Evolutionary conservation across 2,113 vertebrate genomes (phyloP).

Genomic region (Seriola quinqueradiata): DNA sequence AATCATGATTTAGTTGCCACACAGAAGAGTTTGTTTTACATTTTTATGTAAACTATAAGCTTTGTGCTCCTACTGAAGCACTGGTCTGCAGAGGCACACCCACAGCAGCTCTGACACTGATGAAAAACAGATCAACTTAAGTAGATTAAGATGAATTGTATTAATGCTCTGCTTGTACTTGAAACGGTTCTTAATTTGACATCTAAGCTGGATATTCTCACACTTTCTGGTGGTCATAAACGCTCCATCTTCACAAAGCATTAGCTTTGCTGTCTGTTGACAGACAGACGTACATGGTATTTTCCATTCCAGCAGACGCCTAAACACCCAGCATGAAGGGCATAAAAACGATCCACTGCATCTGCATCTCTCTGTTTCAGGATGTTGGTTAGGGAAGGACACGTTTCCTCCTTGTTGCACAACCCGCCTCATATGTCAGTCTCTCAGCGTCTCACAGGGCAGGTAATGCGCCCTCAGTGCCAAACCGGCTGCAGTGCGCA

Average conservation of each 20-base stretch:
- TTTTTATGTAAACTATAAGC: no score
- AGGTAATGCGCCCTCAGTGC: conserved; percentile 12
- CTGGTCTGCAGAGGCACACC: conserved; percentile 4
- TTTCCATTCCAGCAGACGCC: neutral
- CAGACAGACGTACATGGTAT: neutral
- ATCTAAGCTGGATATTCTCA: neutral
- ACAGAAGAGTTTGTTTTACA: no score
- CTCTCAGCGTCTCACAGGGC: conserved; percentile 3
- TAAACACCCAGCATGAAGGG: neutral
- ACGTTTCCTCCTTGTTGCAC: neutral
- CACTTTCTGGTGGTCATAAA: neutral
- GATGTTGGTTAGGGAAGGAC: neutral
- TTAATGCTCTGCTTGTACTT: neutral
- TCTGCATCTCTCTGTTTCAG: neutral
- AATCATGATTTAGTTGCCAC: no score
- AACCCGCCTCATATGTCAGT: conserved; percentile 11
- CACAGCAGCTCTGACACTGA: neutral
- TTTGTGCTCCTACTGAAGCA: neutral
- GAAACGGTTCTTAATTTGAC: neutral
- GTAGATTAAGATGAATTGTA: neutral
- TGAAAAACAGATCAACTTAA: neutral
- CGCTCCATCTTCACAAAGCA: neutral
- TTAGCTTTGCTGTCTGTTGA: neutral
- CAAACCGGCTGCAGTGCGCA: conserved; percentile 51
- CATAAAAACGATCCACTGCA: neutral